phyloP scores from a whole-genome alignment of 2,888 invertebrate genomes.

The Drosophila kokeensis region DNA sequence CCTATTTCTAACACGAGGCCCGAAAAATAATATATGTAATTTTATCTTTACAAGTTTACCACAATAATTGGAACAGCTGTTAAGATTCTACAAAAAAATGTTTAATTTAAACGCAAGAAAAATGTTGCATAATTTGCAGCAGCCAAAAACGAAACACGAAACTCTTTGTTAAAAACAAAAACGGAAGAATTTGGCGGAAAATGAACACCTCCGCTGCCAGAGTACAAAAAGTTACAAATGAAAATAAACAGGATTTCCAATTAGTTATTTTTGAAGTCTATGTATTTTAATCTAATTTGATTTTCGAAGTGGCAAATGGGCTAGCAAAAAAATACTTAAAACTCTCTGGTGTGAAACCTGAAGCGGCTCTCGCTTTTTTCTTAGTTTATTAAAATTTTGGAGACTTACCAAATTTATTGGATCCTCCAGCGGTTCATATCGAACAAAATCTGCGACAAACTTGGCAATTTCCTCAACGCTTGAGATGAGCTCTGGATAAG shows the following conservation, averaged over 20 bases:
- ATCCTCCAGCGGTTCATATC: slow-evolving; percentile 89
- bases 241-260: neutral
- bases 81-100: neutral
- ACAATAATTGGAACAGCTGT: neutral
- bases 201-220: neutral
- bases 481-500: slow-evolving; percentile 88
- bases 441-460: slow-evolving; percentile 92
- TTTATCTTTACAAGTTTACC: neutral
- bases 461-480: slow-evolving; percentile 89
- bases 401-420: slow-evolving; percentile 89
- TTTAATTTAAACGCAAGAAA: neutral
- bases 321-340: neutral
- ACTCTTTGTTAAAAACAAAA: neutral
- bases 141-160: neutral
- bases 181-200: neutral
- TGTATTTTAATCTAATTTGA: neutral
- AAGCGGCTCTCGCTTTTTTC: neutral
- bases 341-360: neutral
- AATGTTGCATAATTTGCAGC: neutral
- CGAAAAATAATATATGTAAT: neutral
- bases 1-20: neutral
- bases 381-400: neutral
- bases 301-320: too few relatives aligned
- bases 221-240: neutral
- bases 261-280: neutral